These are phyloP conservation scores for Cyrtonyx montezumae DNA, from an alignment of 2,113 vertebrate genomes.

Conservation along the genomic window DNA sequence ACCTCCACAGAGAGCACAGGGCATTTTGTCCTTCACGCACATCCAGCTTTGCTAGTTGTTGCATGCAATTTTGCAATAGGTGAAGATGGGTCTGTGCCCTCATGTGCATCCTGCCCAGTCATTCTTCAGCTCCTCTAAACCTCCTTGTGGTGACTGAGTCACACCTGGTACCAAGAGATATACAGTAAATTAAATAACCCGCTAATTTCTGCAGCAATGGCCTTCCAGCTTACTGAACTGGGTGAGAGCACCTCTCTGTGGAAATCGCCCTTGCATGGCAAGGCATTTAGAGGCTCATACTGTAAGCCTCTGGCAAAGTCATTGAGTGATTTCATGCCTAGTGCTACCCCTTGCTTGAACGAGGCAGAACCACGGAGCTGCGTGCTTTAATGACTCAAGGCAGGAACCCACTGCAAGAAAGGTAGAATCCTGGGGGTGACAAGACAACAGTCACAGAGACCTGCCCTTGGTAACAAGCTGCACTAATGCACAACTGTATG, in stretches of 20 bases:
- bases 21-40: not conserved
- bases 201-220: not conserved
- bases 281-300: not conserved
- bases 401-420: not conserved
- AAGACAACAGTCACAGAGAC: not conserved
- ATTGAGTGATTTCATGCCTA: not conserved
- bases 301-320: not conserved
- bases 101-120: constrained; percentile 5
- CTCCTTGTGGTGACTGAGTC: not conserved
- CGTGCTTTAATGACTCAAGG: not conserved
- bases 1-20: accelerated
- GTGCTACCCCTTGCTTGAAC: not conserved
- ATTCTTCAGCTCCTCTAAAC: not conserved
- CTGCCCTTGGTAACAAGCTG: not conserved
- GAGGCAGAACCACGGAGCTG: not conserved
- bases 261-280: constrained; percentile 23
- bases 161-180: not conserved
- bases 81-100: not conserved
- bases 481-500: not conserved
- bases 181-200: constrained; percentile 10
- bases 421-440: not conserved
- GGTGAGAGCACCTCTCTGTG: not conserved
- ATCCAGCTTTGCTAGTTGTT: not conserved
- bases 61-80: not conserved
- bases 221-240: constrained; percentile 49